Evolutionary conservation across 2,888 invertebrate species (phyloP).

Genomic region (Calameuta filiformis): DNA sequence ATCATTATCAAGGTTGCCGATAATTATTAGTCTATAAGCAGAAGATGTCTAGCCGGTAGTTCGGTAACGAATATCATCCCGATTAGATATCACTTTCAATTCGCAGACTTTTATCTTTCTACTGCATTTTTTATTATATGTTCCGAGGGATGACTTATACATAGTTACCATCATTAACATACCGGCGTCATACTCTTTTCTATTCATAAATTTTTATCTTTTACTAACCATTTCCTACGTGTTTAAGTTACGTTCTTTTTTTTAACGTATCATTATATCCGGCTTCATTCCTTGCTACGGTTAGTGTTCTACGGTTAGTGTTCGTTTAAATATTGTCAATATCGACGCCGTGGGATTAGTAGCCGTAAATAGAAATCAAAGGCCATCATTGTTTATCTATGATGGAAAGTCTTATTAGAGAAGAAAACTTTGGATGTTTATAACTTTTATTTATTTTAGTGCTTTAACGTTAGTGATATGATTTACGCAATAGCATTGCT

Average conservation of each 20-base stretch:
- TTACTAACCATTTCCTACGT: too few relatives aligned
- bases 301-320: background rate
- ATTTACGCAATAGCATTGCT: background rate
- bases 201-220: too few relatives aligned
- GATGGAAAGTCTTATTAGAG: background rate
- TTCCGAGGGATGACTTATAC: too few relatives aligned
- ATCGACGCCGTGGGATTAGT: background rate
- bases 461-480: background rate
- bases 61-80: background rate
- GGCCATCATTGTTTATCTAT: background rate
- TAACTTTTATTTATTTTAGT: too few relatives aligned
- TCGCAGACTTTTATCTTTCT: background rate
- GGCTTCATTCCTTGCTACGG: background rate
- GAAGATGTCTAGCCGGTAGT: background rate
- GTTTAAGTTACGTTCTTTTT: too few relatives aligned
- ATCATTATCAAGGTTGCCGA: background rate
- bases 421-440: too few relatives aligned
- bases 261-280: background rate
- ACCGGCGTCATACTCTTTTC: background rate
- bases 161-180: background rate
- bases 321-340: background rate
- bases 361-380: background rate
- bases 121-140: background rate
- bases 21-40: background rate
- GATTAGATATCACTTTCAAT: background rate